phyloP scores from a whole-genome alignment of 92 coral and sea anemone species.

The Siderastrea radians region DNA sequence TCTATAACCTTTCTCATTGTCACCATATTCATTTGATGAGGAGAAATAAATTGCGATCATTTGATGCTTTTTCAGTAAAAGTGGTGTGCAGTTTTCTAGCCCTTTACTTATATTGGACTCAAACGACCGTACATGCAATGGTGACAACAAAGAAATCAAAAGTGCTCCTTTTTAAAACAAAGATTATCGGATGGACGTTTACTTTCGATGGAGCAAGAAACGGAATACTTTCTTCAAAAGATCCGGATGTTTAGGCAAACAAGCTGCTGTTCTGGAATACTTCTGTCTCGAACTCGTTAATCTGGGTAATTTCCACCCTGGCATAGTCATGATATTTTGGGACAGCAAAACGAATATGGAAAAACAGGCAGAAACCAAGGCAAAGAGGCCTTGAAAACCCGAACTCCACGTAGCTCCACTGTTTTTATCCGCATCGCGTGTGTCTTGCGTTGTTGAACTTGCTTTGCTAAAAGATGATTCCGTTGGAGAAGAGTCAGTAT shows the following conservation, averaged over 20 bases:
- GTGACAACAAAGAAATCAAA: too few relatives aligned
- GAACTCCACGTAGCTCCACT: background rate
- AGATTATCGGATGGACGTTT: too few relatives aligned
- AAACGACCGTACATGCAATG: too few relatives aligned
- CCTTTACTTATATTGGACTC: too few relatives aligned
- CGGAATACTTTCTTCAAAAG: background rate
- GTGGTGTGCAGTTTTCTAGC: too few relatives aligned
- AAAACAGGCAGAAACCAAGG: background rate
- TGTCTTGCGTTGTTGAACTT: background rate
- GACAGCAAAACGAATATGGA: background rate
- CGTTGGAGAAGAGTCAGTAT: too few relatives aligned
- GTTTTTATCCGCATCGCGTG: background rate
- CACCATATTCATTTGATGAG: too few relatives aligned
- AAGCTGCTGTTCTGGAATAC: background rate
- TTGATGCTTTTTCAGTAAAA: too few relatives aligned
- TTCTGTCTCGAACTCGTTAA: background rate
- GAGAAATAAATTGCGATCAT: too few relatives aligned
- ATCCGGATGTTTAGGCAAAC: background rate
- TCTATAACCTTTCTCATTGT: too few relatives aligned
- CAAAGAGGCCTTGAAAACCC: conserved; percentile 1
- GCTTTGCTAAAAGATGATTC: background rate
- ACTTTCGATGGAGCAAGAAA: background rate
- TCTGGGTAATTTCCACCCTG: background rate
- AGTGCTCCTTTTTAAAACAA: too few relatives aligned
- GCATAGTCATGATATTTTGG: background rate